phyloP scores from a whole-genome alignment of 2,113 vertebrate genomes.

The Dissostichus mawsoni region DNA sequence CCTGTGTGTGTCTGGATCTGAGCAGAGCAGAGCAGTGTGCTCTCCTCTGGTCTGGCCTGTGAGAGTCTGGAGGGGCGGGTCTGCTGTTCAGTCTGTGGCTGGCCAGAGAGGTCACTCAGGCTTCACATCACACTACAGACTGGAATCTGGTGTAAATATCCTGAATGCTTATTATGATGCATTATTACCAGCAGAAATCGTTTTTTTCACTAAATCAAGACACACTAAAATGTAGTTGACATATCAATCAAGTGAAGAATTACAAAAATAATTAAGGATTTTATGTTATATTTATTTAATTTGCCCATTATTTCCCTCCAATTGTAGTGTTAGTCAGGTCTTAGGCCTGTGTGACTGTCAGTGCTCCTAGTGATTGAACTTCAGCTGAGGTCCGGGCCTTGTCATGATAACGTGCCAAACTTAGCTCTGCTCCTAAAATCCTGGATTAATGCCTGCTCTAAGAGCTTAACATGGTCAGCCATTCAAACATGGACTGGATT shows the following conservation, averaged over 20 bases:
- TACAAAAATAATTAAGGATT: neutral
- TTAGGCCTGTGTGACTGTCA: constrained; percentile 63
- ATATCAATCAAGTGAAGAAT: constrained; percentile 1
- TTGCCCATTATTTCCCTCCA: neutral
- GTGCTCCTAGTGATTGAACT: constrained; percentile 66
- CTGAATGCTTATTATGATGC: neutral
- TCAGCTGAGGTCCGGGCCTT: constrained; percentile 73
- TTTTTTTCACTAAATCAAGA: neutral
- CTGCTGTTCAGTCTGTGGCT: constrained; percentile 45
- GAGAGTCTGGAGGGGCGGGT: constrained; percentile 46
- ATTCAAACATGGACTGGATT: constrained; percentile 79
- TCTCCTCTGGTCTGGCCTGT: constrained; percentile 52
- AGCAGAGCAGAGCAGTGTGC: constrained; percentile 61
- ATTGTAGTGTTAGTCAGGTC: constrained; percentile 15
- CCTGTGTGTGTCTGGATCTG: constrained; percentile 63
- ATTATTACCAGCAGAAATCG: neutral
- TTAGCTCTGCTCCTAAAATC: constrained; percentile 78
- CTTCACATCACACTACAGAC: constrained; percentile 23
- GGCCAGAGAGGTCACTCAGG: constrained; percentile 66
- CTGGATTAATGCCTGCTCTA: constrained; percentile 84
- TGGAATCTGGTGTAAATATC: neutral
- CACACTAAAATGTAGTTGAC: constrained; percentile 2
- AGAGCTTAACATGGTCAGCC: constrained; percentile 81
- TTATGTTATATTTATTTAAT: neutral
- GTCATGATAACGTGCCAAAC: constrained; percentile 75